Conservation (phyloP, 2,113 vertebrate genomes). For the Entelurus aequoreus region DNA sequence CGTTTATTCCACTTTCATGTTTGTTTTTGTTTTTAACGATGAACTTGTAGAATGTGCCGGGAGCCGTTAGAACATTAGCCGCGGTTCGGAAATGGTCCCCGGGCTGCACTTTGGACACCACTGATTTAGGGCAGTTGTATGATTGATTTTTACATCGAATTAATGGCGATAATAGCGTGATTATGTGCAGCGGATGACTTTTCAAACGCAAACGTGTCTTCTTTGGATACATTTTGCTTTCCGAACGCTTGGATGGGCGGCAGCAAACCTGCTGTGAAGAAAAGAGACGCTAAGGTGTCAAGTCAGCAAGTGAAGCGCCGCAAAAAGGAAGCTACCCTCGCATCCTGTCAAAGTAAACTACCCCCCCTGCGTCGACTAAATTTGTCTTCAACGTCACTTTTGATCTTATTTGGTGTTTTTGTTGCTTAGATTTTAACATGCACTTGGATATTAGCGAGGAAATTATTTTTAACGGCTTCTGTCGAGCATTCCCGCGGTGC, state of each 20-base stretch:
- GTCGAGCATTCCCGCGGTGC: not conserved
- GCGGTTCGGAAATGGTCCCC: no score
- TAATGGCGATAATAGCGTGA: not conserved
- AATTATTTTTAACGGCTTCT: not conserved
- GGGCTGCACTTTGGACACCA: no score
- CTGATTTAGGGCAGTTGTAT: no score
- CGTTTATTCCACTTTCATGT: no score
- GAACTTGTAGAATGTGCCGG: no score
- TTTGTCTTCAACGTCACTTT: no score
- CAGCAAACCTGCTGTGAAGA: constrained; percentile 49
- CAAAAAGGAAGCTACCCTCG: constrained; percentile 27
- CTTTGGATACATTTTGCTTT: constrained; percentile 24
- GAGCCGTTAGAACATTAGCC: no score
- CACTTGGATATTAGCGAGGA: no score
- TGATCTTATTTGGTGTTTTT: not conserved
- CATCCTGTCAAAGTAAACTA: constrained; percentile 9
- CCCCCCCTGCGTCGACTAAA: no score
- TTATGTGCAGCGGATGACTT: no score
- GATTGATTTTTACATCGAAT: not conserved
- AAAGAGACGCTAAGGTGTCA: constrained; percentile 9
- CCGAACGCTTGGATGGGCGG: constrained; percentile 33
- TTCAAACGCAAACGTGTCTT: not conserved
- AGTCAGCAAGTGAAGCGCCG: not conserved
- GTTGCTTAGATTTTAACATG: not conserved
- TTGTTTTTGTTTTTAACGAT: no score